Evolutionary conservation across 2,888 invertebrate species (phyloP), one percentile per base, ranked within the genome.

Genomic region (Ophion slaviceki): DNA sequence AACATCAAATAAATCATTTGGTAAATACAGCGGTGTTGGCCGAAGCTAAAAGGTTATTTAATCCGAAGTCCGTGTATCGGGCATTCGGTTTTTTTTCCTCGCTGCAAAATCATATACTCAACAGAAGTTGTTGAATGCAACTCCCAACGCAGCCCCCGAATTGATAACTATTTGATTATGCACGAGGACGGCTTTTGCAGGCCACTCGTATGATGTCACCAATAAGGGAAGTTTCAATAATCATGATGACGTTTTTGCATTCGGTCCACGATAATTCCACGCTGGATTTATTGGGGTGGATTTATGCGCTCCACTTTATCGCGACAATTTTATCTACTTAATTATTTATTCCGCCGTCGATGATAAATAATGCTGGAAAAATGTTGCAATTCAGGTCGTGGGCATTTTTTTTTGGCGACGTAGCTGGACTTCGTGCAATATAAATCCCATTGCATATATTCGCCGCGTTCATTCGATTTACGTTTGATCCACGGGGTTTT

Each of bases 1-100:
- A 92, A 92, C 91, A 92, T 92, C 90, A 91, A 92, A 92, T 92
- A 92, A 92, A 92, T 93, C 91, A 92, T 90, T 91, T 90, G 90
- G 91, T 91, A 90, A 89, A 90, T 91, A 91, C 89, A 61, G 85
- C 88, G 87, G 86, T 89, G 90, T 89, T 89, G 90, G 89, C 88
- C 66, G 89, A 89, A 88, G 90, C 90, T 91, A 91, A 92, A 92
- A 92, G 90, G 89, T 90, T 89, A 90, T 88, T 86, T 86, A 85
- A 87, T 82, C 81, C 85, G 20, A 2, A 14, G n/a, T 28, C 2
- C 36, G 17, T 14, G 36, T 75, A 57, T 68, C 59, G 66, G 36
- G 40, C 32, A 24, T 40, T 53, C 66, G 57, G 81, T 84, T 80
- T 78, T 62, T 61, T 72, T 47, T 66, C 53, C 47, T 11, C 47